These are phyloP conservation scores for Syrphus vitripennis DNA, from an alignment of 2,888 invertebrate genomes.

Conservation along the genomic window DNA sequence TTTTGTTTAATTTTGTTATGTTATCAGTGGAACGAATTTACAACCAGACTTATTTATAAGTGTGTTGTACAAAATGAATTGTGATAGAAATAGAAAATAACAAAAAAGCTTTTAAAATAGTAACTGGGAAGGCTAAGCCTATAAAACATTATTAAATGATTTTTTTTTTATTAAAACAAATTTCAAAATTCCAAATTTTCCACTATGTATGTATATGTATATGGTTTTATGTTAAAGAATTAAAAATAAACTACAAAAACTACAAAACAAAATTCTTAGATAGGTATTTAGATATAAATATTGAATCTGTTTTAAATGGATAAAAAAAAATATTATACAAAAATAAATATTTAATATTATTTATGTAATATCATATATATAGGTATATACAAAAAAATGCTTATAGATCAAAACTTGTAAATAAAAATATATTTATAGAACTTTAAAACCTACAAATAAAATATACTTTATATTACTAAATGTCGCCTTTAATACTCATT, in stretches of 20 bases:
- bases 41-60: conserved; percentile 19
- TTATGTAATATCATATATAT: conserved; percentile 61
- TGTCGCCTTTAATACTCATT: conserved; percentile 68
- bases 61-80: conserved; percentile 60
- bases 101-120: conserved; percentile 50
- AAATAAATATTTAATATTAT: conserved; percentile 65
- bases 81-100: conserved; percentile 64
- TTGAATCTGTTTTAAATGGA: conserved; percentile 62
- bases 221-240: conserved; percentile 10
- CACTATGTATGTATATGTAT: too few species aligned
- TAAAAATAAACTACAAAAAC: neutral
- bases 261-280: conserved; percentile 43
- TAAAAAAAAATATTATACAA: conserved; percentile 48
- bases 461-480: conserved; percentile 40
- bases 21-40: conserved; percentile 56
- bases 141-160: neutral
- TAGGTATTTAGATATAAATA: conserved; percentile 42
- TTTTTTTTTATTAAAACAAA: neutral
- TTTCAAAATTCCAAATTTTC: conserved; percentile 22
- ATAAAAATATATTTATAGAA: conserved; percentile 53
- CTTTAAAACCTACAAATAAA: conserved; percentile 27
- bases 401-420: conserved; percentile 44
- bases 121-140: conserved; percentile 58
- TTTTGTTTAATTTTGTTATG: conserved; percentile 30
- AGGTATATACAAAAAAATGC: conserved; percentile 60